Percentiles rank a stretch among this genome's conserved stretches.
phyloP scores from a whole-genome alignment of 2,888 invertebrate species.

The Teleiodes luculella region DNA sequence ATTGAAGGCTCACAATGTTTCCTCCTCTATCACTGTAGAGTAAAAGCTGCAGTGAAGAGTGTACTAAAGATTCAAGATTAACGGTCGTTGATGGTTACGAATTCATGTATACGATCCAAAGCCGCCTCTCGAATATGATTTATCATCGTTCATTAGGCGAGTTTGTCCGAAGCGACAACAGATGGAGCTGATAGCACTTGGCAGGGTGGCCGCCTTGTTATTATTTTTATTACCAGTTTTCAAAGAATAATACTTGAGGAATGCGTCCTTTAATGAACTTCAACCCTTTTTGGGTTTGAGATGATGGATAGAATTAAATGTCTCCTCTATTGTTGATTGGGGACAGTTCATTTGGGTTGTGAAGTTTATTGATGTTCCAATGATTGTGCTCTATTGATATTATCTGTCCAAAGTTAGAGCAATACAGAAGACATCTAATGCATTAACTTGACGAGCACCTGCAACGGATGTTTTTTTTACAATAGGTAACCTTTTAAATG shows the following conservation, averaged over 20 bases:
- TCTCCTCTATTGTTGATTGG: slow-evolving; percentile 75
- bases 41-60: slow-evolving; percentile 36
- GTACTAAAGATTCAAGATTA: slow-evolving; percentile 25
- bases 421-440: not conserved
- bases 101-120: slow-evolving; percentile 56
- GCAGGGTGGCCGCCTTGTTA: slow-evolving; percentile 79
- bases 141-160: slow-evolving; percentile 79
- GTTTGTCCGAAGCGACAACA: slow-evolving; percentile 79
- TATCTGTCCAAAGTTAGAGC: slow-evolving; percentile 9
- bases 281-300: slow-evolving; percentile 73
- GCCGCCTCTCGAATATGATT: slow-evolving; percentile 79
- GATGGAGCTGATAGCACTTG: slow-evolving; percentile 79
- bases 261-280: slow-evolving; percentile 78
- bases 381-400: slow-evolving; percentile 37
- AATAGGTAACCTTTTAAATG: too few species aligned
- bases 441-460: slow-evolving; percentile 7
- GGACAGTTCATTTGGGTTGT: slow-evolving; percentile 61
- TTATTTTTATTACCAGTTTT: slow-evolving; percentile 78
- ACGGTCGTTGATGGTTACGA: slow-evolving; percentile 40
- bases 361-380: slow-evolving; percentile 41
- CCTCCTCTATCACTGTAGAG: too few species aligned
- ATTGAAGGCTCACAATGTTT: slow-evolving; percentile 30
- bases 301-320: slow-evolving; percentile 78
- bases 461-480: not conserved
- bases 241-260: slow-evolving; percentile 78